Base-by-base conservation (phyloP, 2,113 vertebrate species). In the Rhagologus leucostigma region DNA sequence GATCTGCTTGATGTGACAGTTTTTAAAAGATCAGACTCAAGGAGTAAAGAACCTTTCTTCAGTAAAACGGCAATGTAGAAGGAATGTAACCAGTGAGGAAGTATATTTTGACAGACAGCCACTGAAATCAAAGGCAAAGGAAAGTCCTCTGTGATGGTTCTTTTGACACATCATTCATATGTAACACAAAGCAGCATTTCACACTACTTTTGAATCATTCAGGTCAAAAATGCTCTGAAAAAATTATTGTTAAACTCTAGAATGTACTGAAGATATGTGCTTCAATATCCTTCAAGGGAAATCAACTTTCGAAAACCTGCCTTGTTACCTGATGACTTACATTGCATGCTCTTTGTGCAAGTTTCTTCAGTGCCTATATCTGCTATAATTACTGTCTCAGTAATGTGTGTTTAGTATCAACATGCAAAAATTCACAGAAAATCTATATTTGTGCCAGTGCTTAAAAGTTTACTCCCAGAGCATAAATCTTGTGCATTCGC, bases 371-470 rank as follows among this genome's bases (percentile, higher is more conserved):
- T 47, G 23, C 8, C 2, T 47, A 5, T 16, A 39, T 56, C 26
- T 73, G 20, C 12, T 64, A 5, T 32, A 80, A 42, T 71, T 46
- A 56, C 32, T 27, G 26, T 22, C 26, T 56, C 3, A 2, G 44
- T 59, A 68, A 55, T 0, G 0, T 30, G 6, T 55, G 27, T 73
- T 76, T 73, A 68, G 7, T 49, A 59, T 9, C 5, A 35, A 10
- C 24, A 35, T 24, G 19, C 7, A 76, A 71, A 91, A 3, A 10
- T 35, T 89, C 10, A 53, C 39, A 59, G 22, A 59, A 79, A 59
- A 26, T 50, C 14, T 63, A 1, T 76, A 30, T 35, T 75, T 83
- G 49, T 83, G 11, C 4, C n/a, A 46, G 7, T 24, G 14, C 19
- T 76, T 41, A 62, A 76, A 68, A 67, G 2, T 46, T 89, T 57